Evolutionary conservation across 1,140 invertebrate genomes (phyloP).

Genomic region (Papilio polyxenes): DNA sequence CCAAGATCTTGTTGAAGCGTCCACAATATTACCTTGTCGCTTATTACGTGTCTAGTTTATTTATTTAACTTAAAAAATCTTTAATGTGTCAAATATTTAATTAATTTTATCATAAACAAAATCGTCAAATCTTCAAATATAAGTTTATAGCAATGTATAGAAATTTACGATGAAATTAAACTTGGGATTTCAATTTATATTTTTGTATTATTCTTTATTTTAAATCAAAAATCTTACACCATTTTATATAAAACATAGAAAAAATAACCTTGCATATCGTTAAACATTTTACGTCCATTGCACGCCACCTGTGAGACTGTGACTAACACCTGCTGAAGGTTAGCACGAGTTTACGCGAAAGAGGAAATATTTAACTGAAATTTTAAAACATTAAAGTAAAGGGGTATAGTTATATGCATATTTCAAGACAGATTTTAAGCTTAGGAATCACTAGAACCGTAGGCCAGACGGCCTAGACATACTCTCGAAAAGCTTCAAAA

Average conservation of each 20-base stretch:
- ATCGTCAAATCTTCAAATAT: not conserved
- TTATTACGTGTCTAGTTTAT: slow-evolving; percentile 12
- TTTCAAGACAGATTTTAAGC: not conserved
- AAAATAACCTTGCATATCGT: not conserved
- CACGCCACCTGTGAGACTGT: slow-evolving; percentile 9
- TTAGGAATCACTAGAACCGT: too few relatives aligned
- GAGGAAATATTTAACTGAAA: not conserved
- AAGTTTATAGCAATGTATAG: not conserved
- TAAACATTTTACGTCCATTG: not conserved
- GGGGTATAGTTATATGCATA: not conserved
- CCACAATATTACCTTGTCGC: slow-evolving; percentile 32
- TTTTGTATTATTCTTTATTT: too few relatives aligned
- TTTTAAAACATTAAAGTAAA: not conserved
- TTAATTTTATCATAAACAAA: not conserved
- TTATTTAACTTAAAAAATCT: slow-evolving; percentile 12
- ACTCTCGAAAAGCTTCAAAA: too few relatives aligned
- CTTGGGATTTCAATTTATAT: too few relatives aligned
- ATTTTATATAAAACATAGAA: not conserved
- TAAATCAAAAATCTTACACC: too few relatives aligned
- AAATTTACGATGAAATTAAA: not conserved
- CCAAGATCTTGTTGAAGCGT: slow-evolving; percentile 58
- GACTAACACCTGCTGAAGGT: not conserved
- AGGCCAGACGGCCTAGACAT: too few relatives aligned
- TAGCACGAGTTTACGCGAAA: not conserved
- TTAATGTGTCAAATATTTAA: not conserved